Base-by-base conservation (phyloP, 2,113 vertebrate genomes). In the Rattus rattus region DNA sequence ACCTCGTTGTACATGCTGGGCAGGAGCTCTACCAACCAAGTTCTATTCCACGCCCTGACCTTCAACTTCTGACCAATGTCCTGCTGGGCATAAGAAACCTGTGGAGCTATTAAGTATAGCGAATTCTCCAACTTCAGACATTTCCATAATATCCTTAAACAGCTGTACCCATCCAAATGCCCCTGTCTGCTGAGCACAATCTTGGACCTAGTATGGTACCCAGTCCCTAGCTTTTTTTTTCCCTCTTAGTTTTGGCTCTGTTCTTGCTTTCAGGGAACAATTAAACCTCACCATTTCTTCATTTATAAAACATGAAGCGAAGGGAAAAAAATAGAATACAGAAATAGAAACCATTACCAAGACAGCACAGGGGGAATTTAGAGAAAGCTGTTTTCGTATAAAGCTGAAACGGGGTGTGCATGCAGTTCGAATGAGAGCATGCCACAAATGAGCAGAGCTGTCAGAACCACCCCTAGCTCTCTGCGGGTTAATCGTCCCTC, bases 401-500 rank as follows among this genome's bases (percentile, higher is more conserved):
- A 95, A 94, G 91, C 49, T 70, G 63, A 92, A 96, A 80, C 10
- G 0, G 93, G 90, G 49, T 56, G 39, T 47, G 6, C 54, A 0
- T 61, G 67, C n/a, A 70, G 80, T 96, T 96, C 94, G 97, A 97
- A 91, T 91, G 93, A 81, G 33, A 90, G 84, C 95, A 93, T 84
- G 92, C 90, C n/a, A 91, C 65, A 91, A 98, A 97, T 92, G 88
- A 97, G 96, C 16, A 79, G 95, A 95, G 95, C 97, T 81, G 94
- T 3, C 59, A 90, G 94, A 96, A 69, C 3, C 92, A 91, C 77
- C 96, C 97, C 94, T 72, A 95, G 63, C 85, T 94, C 94, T 94
- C 95, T 0, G 1, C 87, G 43, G 73, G 93, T 96, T 98, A 98
- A 98, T 98, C 97, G 97, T 96, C 43, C 89, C 98, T 96, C 98